Conservation (phyloP, 1,140 invertebrate species). For the Oryctes rhinoceros region DNA sequence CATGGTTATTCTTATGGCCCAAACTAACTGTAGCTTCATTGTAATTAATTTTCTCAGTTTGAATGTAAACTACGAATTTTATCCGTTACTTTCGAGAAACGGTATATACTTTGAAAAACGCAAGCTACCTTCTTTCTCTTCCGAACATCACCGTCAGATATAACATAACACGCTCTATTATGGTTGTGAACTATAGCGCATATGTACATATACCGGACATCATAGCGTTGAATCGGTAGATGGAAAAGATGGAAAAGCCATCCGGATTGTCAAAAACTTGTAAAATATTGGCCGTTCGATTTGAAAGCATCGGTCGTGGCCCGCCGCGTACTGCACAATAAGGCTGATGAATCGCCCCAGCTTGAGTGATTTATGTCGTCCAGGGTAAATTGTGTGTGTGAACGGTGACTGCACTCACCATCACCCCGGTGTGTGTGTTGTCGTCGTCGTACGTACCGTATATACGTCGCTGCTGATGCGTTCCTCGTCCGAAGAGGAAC, state of each 20-base stretch:
- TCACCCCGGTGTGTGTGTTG: background rate
- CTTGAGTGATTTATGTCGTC: slow-evolving; percentile 58
- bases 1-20: no score
- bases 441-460: background rate
- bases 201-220: background rate
- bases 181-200: background rate
- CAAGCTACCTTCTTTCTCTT: background rate
- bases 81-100: no score
- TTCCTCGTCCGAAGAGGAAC: slow-evolving; percentile 19
- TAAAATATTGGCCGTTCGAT: slow-evolving; percentile 57
- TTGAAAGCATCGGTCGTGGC: slow-evolving; percentile 48
- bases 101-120: background rate
- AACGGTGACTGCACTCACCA: slow-evolving; percentile 47
- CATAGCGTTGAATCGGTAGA: background rate
- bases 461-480: background rate
- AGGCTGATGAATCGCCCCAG: slow-evolving; percentile 57
- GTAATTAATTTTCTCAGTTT: no score
- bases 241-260: slow-evolving; percentile 55
- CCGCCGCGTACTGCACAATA: slow-evolving; percentile 46
- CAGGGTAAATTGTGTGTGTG: slow-evolving; percentile 57
- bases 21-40: no score
- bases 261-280: slow-evolving; percentile 56
- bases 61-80: no score
- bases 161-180: background rate
- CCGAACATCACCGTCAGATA: background rate